Evolutionary conservation across 2,888 invertebrate genomes (phyloP).

Genomic region (Cyaniris semiargus): DNA sequence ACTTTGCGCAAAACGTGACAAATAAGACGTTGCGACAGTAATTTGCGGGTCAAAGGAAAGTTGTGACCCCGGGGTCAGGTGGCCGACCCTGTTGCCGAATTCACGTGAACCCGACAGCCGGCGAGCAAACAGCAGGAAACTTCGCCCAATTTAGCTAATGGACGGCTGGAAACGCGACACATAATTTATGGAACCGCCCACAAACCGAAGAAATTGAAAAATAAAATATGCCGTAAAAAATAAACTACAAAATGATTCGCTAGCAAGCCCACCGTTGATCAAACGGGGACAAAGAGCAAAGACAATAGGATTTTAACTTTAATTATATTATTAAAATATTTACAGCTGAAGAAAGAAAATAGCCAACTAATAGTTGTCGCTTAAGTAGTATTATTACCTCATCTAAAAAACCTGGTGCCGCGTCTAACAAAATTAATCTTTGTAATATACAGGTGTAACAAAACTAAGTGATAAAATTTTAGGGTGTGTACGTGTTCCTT

Average conservation of each 20-base stretch:
- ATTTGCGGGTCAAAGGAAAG: slow-evolving; percentile 16
- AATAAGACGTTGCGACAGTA: not conserved
- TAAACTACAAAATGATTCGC: not conserved
- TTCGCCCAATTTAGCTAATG: slow-evolving; percentile 52
- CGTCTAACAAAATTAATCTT: no score
- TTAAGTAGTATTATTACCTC: not conserved
- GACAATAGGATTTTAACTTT: not conserved
- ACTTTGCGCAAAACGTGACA: not conserved
- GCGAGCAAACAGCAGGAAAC: slow-evolving; percentile 41
- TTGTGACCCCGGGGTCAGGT: slow-evolving; percentile 15
- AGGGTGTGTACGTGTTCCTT: no score
- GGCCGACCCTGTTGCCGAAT: slow-evolving; percentile 14
- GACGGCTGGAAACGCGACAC: slow-evolving; percentile 42
- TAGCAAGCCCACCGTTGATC: not conserved
- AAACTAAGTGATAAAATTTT: no score
- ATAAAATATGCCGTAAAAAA: not conserved
- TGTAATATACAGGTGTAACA: no score
- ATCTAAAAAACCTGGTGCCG: no score
- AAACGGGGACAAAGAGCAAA: not conserved
- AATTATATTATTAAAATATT: not conserved
- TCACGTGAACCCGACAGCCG: slow-evolving; percentile 23
- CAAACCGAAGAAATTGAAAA: slow-evolving; percentile 7
- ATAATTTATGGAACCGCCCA: slow-evolving; percentile 16
- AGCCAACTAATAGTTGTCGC: not conserved
- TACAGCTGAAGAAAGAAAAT: no score